Evolutionary conservation across 35 echinoderm and acorn worm species (phyloP), one percentile per base, ranked within the genome.

Genomic region (Heliocidaris erythrogramma): DNA sequence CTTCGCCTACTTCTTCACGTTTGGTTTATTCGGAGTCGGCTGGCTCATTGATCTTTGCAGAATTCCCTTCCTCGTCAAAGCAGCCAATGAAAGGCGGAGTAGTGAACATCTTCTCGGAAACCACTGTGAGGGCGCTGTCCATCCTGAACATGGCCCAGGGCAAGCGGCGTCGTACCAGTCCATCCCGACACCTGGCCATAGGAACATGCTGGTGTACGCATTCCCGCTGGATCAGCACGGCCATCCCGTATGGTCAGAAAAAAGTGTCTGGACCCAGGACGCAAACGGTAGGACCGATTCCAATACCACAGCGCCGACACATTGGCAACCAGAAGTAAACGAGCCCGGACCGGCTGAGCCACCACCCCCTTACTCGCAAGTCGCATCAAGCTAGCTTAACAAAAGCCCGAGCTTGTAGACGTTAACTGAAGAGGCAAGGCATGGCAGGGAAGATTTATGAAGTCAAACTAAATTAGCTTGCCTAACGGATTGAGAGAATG

Each of bases 31-130:
- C 2, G 71, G 85, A 13, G 9, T 95, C 1, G 96, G 96, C 9
- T 97, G 96, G 96, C 92, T 97, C 1, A 71, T 94, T 32, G 96
- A 97, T 88, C 32, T 97, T 14, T 93, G 90, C 85, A 71, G 94
- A 27, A 56, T 97, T 92, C 94, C 94, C n/a, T 71, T 8, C 8
- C 52, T 97, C 3, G 96, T 97, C 85, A 89, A 92, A 48, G 60
- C 27, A 13, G 96, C 88, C 12, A 96, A 96, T 50, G 30, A 14
- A 69, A 30, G 86, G 31, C 91, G 47, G 30, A 12, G 48, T 13
- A 7, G 49, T 11, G 48, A 49, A 13, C 31, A 9, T 30, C 50
- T 92, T 13, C 31, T 89, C 5, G 10, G 31, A 47, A 89, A 89
- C 87, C 31, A 78, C 21, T 78, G 65, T 78, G 31, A 32, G 87